Evolutionary conservation across 92 coral and sea anemone genomes (phyloP), one percentile per base, ranked within the genome.

Genomic region (Montipora capitata): DNA sequence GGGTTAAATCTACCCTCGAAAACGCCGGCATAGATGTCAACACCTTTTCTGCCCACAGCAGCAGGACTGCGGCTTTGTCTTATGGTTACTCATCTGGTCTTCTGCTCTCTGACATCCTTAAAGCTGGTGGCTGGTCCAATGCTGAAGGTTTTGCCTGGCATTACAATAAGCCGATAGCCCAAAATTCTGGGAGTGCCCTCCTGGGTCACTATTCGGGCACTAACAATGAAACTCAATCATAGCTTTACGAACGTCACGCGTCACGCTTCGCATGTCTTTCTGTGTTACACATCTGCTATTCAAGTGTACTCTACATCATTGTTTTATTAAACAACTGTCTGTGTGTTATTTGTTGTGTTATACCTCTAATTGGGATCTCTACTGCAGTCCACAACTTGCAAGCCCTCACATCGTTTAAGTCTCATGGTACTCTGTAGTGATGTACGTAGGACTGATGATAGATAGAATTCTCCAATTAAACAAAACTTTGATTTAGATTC

Each of bases 31-130:
- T 83, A 18, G 81, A 83, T 68, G 71, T 57, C 52, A 20, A 44
- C 40, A 69, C 43, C 17, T 84, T 84, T 39, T 83, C 93, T 4
- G 85, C 85, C 16, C 85, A 83, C 52, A 84, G 89, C 59, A 89
- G 89, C 72, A 56, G 89, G 44, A 77, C 89, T 20, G 89, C 85
- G 12, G 72, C 93, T 40, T 63, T 40, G 2, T 63, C 68, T 4
- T 63, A 63, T 4, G 68, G 39, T 20, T 20, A 2, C 20, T 63
- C 68, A 1, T 63, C 68, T 4, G 40, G 68, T 3, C 40, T 27
- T 27, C 35, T 0, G 35, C 35, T 27, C 35, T 1, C 1, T 0
- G 35, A 27, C 1, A 1, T 27, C 35, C 35, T 27, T n/a, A 63
- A 63, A 16, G 68, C 40, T 0, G 68, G 68, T 63, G 68, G 68